Base-by-base conservation (phyloP, 1,140 invertebrate genomes). In the Drosophila arawakana region DNA sequence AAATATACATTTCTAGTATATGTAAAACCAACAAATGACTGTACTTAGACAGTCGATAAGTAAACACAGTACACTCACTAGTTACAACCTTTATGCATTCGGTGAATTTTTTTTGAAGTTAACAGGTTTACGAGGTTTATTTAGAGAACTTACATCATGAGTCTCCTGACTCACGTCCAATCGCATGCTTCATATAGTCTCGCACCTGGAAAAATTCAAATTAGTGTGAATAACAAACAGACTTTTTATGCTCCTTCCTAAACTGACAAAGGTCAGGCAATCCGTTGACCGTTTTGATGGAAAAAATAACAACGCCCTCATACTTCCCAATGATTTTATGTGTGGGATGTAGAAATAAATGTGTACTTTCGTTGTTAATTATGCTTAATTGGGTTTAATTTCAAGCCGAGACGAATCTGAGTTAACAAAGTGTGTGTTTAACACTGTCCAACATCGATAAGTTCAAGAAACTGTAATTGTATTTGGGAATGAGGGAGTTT, bases 371-470 rank as follows among this genome's bases (percentile, higher is more conserved):
- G 61, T 50, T 59, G 62, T 86, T 88, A 88, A 86, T 86, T 73
- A 74, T 59, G 47, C 11, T 58, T 72, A 83, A 88, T 88, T 88
- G 80, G 63, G 52, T 73, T 75, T 66, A 83, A 83, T 89, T 68
- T 82, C 54, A 58, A 47, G 57, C 46, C 62, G 46, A 74, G 73
- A 71, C 78, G 67, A 52, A 81, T 72, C 25, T 13, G 54, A 81
- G 71, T 83, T 80, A 75, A 71, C 50, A 81, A 89, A 78, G 84
- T 88, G 84, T 84, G 5, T 76, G 78, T 75, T 63, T 73, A 55
- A 74, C 54, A 61, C 43, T 30, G 52, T 21, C 34, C 44, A 68
- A 41, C 44, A 46, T 44, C 54, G 54, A 63, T 70, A 49, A 80
- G 83, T 68, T 86, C 83, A 86, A 88, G 66, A 77, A 88, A 82